Conservation (phyloP, 1,140 invertebrate species). For the Triops cancriformis region DNA sequence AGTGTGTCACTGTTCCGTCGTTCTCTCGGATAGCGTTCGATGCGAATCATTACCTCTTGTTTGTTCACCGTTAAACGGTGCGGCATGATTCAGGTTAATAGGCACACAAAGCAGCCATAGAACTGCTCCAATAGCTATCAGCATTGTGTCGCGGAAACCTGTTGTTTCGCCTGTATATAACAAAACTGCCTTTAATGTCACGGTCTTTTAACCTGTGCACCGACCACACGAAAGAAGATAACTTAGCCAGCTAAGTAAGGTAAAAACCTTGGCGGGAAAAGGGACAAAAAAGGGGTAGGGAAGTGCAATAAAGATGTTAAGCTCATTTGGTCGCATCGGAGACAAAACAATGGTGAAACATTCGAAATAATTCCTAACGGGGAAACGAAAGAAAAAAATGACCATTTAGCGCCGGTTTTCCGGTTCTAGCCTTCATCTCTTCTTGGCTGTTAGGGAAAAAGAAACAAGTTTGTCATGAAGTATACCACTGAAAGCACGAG, state of each 20-base stretch:
- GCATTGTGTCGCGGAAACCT: not conserved
- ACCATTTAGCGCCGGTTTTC: not conserved
- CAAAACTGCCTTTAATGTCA: not conserved
- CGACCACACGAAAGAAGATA: not conserved
- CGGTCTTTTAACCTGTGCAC: not conserved
- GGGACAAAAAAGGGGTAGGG: not conserved
- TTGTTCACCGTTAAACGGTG: not conserved
- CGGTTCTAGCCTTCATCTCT: not conserved
- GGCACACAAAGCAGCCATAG: not conserved
- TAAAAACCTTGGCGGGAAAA: not conserved
- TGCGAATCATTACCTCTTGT: not conserved
- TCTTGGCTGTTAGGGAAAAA: not conserved
- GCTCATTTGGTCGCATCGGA: not conserved
- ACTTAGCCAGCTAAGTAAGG: not conserved
- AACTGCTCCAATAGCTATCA: not conserved
- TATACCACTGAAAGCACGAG: not conserved
- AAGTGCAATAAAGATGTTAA: not conserved
- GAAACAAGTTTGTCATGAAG: not conserved
- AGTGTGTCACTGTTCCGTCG: not conserved
- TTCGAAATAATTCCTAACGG: not conserved
- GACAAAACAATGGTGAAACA: not conserved
- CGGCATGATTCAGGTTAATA: not conserved
- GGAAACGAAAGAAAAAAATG: not conserved
- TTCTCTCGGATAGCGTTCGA: not conserved
- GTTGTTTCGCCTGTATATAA: not conserved